Evolutionary conservation across 2,113 vertebrate genomes (phyloP).

Genomic region (Hepsetus odoe): DNA sequence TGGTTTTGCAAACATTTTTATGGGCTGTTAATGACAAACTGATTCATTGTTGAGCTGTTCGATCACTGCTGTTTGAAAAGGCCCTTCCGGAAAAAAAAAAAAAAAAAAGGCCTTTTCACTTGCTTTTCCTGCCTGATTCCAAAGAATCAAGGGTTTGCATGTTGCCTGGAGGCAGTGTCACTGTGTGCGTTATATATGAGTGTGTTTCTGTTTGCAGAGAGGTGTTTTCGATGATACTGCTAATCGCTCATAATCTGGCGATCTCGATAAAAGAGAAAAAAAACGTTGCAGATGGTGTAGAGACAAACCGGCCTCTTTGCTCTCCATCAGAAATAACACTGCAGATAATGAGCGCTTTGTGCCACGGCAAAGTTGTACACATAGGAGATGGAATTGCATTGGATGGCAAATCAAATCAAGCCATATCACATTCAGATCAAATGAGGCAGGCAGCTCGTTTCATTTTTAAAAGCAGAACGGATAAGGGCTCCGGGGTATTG

Average conservation of each 20-base stretch:
- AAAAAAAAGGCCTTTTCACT: constrained; percentile 5
- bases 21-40: constrained; percentile 62
- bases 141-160: background rate
- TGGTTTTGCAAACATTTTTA: constrained; percentile 65
- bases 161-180: background rate
- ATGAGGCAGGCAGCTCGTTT: constrained; percentile 68
- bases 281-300: constrained; percentile 67
- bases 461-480: constrained; percentile 63
- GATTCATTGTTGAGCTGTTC: constrained; percentile 50
- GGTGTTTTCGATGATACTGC: constrained; percentile 41
- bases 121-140: constrained; percentile 1
- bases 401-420: constrained; percentile 74
- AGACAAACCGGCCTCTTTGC: constrained; percentile 34
- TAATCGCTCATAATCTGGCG: constrained; percentile 67
- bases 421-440: constrained; percentile 71
- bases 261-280: constrained; percentile 59
- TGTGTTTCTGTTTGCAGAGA: constrained; percentile 5
- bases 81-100: background rate
- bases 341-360: constrained; percentile 70
- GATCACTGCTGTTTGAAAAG: constrained; percentile 46
- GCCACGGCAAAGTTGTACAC: constrained; percentile 70
- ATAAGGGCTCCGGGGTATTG: constrained; percentile 60
- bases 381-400: constrained; percentile 72
- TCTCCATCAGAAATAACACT: constrained; percentile 66
- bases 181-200: background rate